Evolutionary conservation across 37 sponge, comb jelly and placozoan genomes (phyloP).

Genomic region (Crambe crambe): DNA sequence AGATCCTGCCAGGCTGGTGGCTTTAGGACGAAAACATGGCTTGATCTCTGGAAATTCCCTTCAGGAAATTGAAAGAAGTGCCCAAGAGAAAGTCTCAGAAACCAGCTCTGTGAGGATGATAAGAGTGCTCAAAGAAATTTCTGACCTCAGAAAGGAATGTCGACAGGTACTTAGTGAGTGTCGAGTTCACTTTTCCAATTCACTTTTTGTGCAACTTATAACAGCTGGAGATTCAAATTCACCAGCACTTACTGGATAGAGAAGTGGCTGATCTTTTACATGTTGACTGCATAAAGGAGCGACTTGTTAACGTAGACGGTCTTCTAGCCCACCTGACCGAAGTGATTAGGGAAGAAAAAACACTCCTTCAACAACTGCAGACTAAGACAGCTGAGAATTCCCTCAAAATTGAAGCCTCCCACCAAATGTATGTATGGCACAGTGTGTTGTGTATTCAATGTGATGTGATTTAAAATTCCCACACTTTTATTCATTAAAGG

Average conservation of each 20-base stretch:
- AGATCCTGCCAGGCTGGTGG: constrained; percentile 31
- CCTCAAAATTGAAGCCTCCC: constrained; percentile 36
- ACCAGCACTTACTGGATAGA: constrained; percentile 14
- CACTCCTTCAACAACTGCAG: constrained; percentile 19
- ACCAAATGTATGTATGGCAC: constrained; percentile 8
- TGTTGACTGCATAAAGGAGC: background rate
- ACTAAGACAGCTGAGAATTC: constrained; percentile 27
- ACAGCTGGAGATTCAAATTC: constrained; percentile 30
- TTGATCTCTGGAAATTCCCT: background rate
- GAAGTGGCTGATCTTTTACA: constrained; percentile 26
- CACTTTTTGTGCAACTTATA: background rate
- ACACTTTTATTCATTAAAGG: no score
- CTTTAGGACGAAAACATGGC: constrained; percentile 21
- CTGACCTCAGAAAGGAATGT: background rate
- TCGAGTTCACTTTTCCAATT: background rate
- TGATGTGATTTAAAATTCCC: background rate
- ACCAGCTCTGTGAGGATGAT: constrained; percentile 23
- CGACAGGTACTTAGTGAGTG: background rate
- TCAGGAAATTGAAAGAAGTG: constrained; percentile 1
- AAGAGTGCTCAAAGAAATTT: constrained; percentile 28
- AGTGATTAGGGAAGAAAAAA: background rate
- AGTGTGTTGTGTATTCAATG: background rate
- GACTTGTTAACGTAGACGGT: constrained; percentile 11
- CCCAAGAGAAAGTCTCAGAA: background rate
- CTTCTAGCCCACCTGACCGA: constrained; percentile 31